phyloP scores from a whole-genome alignment of 2,888 invertebrate genomes.

The Ennomos quercinarius region DNA sequence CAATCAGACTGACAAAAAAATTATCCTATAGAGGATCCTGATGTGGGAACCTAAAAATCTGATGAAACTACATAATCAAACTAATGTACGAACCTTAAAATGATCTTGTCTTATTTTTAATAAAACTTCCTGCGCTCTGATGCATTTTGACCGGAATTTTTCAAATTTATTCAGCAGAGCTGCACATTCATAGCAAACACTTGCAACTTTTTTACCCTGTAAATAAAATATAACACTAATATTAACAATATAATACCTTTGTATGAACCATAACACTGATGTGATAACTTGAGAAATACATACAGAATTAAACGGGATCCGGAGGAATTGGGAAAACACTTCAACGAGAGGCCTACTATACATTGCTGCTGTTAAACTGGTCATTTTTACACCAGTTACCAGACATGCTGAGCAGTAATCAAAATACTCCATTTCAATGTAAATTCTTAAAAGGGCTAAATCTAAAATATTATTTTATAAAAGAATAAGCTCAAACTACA shows the following conservation, averaged over 20 bases:
- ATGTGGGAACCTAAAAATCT: no score
- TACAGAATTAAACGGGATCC: not conserved
- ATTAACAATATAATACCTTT: no score
- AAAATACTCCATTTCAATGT: conserved; percentile 40
- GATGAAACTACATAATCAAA: no score
- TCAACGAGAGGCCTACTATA: not conserved
- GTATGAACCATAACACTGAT: no score
- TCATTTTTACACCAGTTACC: conserved; percentile 48
- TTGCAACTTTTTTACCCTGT: conserved; percentile 25
- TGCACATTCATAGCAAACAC: conserved; percentile 50
- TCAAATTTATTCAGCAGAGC: conserved; percentile 46
- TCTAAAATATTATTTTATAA: no score
- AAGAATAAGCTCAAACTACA: no score
- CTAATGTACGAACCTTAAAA: not conserved
- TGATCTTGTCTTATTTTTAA: conserved; percentile 19
- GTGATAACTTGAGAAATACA: no score
- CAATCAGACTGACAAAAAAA: no score
- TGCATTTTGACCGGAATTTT: conserved; percentile 48
- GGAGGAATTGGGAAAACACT: conserved; percentile 7
- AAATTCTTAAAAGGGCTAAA: no score
- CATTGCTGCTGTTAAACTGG: conserved; percentile 28
- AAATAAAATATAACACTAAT: not conserved
- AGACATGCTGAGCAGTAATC: conserved; percentile 49
- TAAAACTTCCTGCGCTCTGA: conserved; percentile 42
- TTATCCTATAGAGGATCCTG: no score